Evolutionary conservation across 2,113 vertebrate genomes (phyloP), one percentile per base, ranked within the genome.

Genomic region (Microcebus jonahi): DNA sequence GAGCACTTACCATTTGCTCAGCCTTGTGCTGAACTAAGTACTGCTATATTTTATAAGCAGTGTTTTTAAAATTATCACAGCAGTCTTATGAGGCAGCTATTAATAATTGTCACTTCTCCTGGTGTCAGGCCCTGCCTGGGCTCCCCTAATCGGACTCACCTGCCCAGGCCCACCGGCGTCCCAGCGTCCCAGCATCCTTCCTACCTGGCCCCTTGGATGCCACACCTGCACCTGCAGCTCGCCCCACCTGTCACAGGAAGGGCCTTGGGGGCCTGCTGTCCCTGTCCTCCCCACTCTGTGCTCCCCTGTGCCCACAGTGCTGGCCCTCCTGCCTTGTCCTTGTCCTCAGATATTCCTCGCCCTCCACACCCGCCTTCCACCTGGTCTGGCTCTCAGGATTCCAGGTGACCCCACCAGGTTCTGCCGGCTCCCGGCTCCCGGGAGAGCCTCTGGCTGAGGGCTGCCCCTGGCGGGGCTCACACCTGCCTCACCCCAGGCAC

Each of bases 91-190:
- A 86, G 50, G 73, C 3, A 3, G 55, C 57, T 59, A 1, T 39
- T 42, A 21, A 18, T 27, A 8, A 13, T 31, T 42, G 0, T 8
- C 36, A 12, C 20, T 42, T 4, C 27, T 94, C 50, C 2, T 14
- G 4, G 12, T 11, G 39, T 39, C 34, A n/a, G 53, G 53, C 53
- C 29, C 21, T 17, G 20, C 36, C 70, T 39, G 12, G 42, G 18
- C 13, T 15, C 20, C 57, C 55, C 8, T 3, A 21, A 2, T 1
- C 9, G 25, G 4, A 6, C 29, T 11, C 18, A 9, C 27, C 4
- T n/a, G 31, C 39, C 9, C 86, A 14, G 34, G 1, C 3, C 21
- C 6, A 1, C 10, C 1, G 1, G 59, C 11, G 29, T 12, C 25
- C 8, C 1, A 42, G 42, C 42, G 42, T 42, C 42, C 42, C 42